Evolutionary conservation across 2,113 vertebrate species (phyloP), one percentile per base, ranked within the genome.

Genomic region (Ammodytes marinus): DNA sequence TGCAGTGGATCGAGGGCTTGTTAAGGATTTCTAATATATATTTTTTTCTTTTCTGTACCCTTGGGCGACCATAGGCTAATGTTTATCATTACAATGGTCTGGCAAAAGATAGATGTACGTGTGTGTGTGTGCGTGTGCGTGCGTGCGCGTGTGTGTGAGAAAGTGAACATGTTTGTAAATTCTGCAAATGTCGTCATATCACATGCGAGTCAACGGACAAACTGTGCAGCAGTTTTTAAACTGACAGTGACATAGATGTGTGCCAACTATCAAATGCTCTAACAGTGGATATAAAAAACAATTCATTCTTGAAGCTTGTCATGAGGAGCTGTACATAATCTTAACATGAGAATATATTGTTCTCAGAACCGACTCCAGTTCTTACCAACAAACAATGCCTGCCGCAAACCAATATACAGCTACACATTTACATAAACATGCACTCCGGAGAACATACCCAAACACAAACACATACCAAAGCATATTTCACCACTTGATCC

Each of bases 231-330:
- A 43, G 12, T 50, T 45, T 57, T 71, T 53, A 76, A 87, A 46
- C 45, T 84, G 79, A 82, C 65, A 68, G 46, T 0, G 27, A 66
- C 76, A 67, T 74, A 80, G 77, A 79, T 85, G 42, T 77, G 72
- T 46, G 55, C 43, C 49, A 64, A 64, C 58, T 58, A 73, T 50
- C 35, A 59, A 77, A 27, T 70, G 58, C 47, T 59, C 50, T 2
- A 43, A 69, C 10, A 43, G 46, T 46, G 52, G 42, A 55, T 14
- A 64, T 1, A 3, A 8, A 45, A 47, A 58, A 43, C 14, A 15
- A 14, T 58, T 19, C 6, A 55, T 42, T 8, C 40, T 65, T 37
- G 13, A 59, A 42, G 47, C 43, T n/a, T 64, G 43, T 53, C 13
- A 61, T 11, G 1, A 55, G n/a, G 6, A 53, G 39, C 60, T 46